phyloP scores from a whole-genome alignment of 2,113 vertebrate species.

The Ceyx margarethae region DNA sequence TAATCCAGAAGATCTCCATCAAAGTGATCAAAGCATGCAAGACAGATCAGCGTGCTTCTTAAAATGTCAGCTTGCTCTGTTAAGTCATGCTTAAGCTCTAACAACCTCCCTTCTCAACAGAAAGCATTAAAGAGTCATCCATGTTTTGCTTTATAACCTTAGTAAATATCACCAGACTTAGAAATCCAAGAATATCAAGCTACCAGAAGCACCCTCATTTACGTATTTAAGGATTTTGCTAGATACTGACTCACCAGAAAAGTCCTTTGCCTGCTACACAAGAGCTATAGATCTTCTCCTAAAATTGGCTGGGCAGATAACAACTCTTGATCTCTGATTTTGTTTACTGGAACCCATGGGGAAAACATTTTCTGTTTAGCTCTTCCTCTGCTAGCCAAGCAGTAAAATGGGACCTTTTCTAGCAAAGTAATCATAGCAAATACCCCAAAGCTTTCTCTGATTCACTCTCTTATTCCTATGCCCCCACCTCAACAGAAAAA shows the following conservation, averaged over 20 bases:
- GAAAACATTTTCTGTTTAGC: neutral
- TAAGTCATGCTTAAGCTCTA: neutral
- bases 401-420: neutral
- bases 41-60: neutral
- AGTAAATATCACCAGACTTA: conserved; percentile 2
- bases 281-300: neutral
- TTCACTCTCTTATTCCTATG: neutral
- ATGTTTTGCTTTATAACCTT: neutral
- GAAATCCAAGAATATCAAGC: neutral
- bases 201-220: neutral
- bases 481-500: neutral
- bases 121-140: neutral
- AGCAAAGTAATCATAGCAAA: neutral
- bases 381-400: neutral
- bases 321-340: neutral
- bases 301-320: neutral
- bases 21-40: neutral
- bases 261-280: neutral
- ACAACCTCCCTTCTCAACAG: neutral
- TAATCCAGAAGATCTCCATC: neutral
- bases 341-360: neutral
- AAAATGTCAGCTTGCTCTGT: conserved; percentile 7
- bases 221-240: neutral
- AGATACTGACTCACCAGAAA: neutral
- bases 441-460: neutral